phyloP scores from a whole-genome alignment of 2,888 invertebrate genomes.

The Drosophila atripex region DNA sequence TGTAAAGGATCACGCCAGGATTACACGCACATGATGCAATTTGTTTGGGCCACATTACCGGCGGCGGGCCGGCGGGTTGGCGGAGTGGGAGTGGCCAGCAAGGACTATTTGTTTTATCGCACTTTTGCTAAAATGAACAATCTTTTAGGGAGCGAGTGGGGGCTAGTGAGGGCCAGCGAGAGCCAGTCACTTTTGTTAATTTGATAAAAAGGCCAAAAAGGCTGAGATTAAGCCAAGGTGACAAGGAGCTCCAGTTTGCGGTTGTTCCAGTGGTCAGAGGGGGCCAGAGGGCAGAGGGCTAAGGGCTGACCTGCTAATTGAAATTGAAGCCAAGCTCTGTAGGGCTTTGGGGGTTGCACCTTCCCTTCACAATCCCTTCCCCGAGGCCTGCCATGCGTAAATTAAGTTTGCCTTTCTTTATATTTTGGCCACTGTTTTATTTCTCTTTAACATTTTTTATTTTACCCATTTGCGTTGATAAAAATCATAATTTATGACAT shows the following conservation, averaged over 20 bases:
- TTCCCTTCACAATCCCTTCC: constrained; percentile 5
- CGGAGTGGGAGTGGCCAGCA: constrained; percentile 23
- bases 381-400: constrained; percentile 65
- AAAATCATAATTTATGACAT: constrained; percentile 83
- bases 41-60: constrained; percentile 69
- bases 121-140: constrained; percentile 80
- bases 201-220: constrained; percentile 78
- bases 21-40: constrained; percentile 81
- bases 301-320: constrained; percentile 63
- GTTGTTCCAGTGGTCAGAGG: constrained; percentile 26
- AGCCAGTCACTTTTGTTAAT: constrained; percentile 79
- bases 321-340: constrained; percentile 63
- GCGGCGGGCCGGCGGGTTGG: no score
- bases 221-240: constrained; percentile 70
- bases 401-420: constrained; percentile 64
- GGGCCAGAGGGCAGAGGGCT: constrained; percentile 29
- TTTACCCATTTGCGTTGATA: constrained; percentile 80
- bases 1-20: constrained; percentile 61
- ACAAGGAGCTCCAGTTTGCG: constrained; percentile 56
- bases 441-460: constrained; percentile 62
- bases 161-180: constrained; percentile 17
- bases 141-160: constrained; percentile 47
- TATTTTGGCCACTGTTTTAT: constrained; percentile 43
- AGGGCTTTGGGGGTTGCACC: constrained; percentile 35
- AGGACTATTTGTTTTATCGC: constrained; percentile 81